phyloP scores from a whole-genome alignment of 2,888 invertebrate genomes.

The Lysandra coridon region DNA sequence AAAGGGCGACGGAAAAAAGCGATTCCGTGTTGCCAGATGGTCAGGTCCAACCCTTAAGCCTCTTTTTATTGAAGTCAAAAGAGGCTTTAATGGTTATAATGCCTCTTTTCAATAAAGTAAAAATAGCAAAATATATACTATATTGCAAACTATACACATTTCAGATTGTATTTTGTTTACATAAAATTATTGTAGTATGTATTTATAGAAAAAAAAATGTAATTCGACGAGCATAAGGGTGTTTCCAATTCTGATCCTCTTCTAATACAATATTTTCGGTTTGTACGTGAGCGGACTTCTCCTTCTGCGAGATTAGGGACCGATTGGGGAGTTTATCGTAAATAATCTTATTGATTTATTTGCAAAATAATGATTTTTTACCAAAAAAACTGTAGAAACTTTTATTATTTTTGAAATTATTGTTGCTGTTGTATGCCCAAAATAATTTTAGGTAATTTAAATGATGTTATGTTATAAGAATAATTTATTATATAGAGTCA shows the following conservation, averaged over 20 bases:
- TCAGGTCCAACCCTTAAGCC: too few species aligned
- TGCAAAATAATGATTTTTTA: neutral
- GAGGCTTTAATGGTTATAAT: too few species aligned
- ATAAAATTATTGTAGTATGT: neutral
- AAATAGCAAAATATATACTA: too few species aligned
- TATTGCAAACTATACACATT: too few species aligned
- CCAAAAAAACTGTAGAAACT: neutral
- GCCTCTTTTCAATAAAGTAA: too few species aligned
- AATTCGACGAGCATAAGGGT: neutral
- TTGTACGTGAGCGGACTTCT: neutral
- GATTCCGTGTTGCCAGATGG: too few species aligned
- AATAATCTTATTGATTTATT: neutral
- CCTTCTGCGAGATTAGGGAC: neutral
- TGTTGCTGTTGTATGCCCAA: neutral
- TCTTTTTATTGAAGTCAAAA: too few species aligned
- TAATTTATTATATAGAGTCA: too few species aligned
- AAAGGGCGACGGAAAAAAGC: too few species aligned
- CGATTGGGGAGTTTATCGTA: constrained; percentile 18
- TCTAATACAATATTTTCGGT: constrained; percentile 13
- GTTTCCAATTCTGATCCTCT: constrained; percentile 4
- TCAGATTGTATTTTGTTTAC: neutral
- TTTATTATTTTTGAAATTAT: neutral
- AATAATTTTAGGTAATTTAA: neutral
- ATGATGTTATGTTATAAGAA: too few species aligned
- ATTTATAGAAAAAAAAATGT: neutral